Evolutionary conservation across 2,113 vertebrate species (phyloP), one percentile per base, ranked within the genome.

Genomic region (Ciconia boyciana): DNA sequence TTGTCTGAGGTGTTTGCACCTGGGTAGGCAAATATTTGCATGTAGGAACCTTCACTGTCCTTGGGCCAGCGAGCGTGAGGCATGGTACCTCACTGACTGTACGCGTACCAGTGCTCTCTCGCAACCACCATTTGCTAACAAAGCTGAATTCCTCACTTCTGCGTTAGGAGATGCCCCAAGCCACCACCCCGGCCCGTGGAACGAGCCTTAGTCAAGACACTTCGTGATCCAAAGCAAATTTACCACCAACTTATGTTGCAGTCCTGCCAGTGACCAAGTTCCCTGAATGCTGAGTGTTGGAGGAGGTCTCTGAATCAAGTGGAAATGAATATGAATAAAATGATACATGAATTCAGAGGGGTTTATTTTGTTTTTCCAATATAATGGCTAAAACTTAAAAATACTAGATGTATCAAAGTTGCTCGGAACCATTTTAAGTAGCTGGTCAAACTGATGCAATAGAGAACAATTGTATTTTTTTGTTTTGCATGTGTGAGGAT

Each of bases 261-360:
- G 41, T 55, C 69, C 62, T 28, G 54, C 46, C 26, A 69, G 54
- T 41, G 69, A 48, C 41, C 21, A 32, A 26, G 62, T 43, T 87
- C 43, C 48, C 55, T 49, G 84, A 57, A 51, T 21, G 17, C 18
- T 36, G 44, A 18, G 11, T 48, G 29, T 17, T 54, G 15, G 28
- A 17, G 44, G 75, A 69, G 22, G 32, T 68, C 51, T 61, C 52
- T 8, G 7, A 31, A 75, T n/a, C 31, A 8, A 91, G 46, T 54
- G 61, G 25, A 82, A 76, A 79, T 49, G 2, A 71, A 36, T 44
- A 17, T 31, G 28, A 54, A 46, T n/a, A 54, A 52, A 66, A 41
- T 7, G 1, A n/a, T 34, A 13, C 0, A 0, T 13, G 6, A 68
- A 26, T 36, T 44, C 24, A 34, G 52, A 83, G 36, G 16, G 7